A percentile compares a stretch with the other conserved stretches of the same genome.
Evolutionary conservation across 2,797 vertebrate species (phyloP).

Genomic region (Anguilla pacifica): DNA sequence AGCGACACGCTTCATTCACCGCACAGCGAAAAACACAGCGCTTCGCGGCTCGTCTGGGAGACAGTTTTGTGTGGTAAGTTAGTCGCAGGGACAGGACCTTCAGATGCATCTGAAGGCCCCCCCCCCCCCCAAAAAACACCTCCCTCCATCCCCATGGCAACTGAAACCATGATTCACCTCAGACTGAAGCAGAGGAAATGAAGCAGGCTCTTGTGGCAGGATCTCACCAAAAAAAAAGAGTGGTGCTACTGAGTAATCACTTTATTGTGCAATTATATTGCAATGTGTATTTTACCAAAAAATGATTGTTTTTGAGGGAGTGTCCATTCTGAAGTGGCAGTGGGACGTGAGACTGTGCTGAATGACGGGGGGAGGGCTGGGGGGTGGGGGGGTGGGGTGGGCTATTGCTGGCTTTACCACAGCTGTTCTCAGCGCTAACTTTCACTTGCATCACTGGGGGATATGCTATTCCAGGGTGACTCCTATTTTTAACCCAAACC

Average conservation of each 20-base stretch:
- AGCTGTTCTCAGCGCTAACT: slow-evolving; percentile 71
- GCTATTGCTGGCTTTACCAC: slow-evolving; percentile 64
- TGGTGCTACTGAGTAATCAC: neutral
- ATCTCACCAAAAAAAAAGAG: neutral
- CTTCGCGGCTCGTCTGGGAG: neutral
- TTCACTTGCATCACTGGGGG: slow-evolving; percentile 68
- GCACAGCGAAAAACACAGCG: neutral
- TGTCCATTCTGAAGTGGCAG: neutral
- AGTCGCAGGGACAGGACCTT: neutral
- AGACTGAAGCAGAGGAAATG: neutral
- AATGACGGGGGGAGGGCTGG: slow-evolving; percentile 20
- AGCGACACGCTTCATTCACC: neutral
- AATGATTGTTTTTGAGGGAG: neutral
- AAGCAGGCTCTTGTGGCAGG: neutral
- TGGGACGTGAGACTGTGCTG: neutral
- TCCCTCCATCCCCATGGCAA: neutral
- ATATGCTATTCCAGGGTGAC: slow-evolving; percentile 72
- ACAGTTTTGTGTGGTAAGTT: neutral
- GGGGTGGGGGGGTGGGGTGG: too few species aligned
- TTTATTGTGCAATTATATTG: neutral
- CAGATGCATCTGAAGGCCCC: neutral
- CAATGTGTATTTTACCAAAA: neutral
- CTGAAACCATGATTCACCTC: neutral
- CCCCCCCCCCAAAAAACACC: neutral
- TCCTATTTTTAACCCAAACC: slow-evolving; percentile 72